Evolutionary conservation across 2,888 invertebrate genomes (phyloP), one percentile per base, ranked within the genome.

Genomic region (Drosophila fungiperda): DNA sequence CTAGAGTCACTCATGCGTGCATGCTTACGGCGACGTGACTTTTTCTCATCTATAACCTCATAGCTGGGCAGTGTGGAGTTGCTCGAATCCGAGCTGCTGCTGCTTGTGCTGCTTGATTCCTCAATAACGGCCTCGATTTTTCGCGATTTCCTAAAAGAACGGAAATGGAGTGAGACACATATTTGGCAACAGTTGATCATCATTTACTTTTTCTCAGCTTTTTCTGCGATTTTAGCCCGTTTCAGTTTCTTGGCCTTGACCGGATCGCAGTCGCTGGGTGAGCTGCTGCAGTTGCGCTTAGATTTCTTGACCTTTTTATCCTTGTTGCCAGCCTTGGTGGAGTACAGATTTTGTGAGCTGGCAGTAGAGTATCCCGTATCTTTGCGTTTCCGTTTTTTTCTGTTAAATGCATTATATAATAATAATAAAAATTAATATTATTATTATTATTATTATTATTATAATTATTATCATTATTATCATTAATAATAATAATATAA

Each of bases 301-400:
- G 83, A 75, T 70, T 91, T 92, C 69, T 92, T 93, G 26, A 67
- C 78, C 80, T 86, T 92, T 73, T 93, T 94, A 58, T 93, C 92
- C 77, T 93, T 93, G n/a, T 89, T 78, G 38, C 59, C 82, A 6
- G 84, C 77, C 76, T 90, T 91, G 35, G 91, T 92, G 35, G 92
- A 91, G 63, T 92, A 93, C 1, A 95, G 93, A 72, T 94, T 94
- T 80, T 95, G 94, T 0, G 95, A 95, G 90, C 95, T 95, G 60
- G 95, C 95, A 1, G 96, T 96, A 1, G 95, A 96, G 83, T 96
- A 96, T 15, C 95, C 96, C 0, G 95, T 95, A 83, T 96, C 96
- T 91, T 95, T 96, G 12, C 92, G 92, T 38, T 91, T 93, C 4
- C 91, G 90, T 62, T 91, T 92, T 64, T 92, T 89, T 48, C 92